These are phyloP conservation scores for Rostratula benghalensis DNA, from an alignment of 2,113 vertebrate genomes.

Conservation along the genomic window DNA sequence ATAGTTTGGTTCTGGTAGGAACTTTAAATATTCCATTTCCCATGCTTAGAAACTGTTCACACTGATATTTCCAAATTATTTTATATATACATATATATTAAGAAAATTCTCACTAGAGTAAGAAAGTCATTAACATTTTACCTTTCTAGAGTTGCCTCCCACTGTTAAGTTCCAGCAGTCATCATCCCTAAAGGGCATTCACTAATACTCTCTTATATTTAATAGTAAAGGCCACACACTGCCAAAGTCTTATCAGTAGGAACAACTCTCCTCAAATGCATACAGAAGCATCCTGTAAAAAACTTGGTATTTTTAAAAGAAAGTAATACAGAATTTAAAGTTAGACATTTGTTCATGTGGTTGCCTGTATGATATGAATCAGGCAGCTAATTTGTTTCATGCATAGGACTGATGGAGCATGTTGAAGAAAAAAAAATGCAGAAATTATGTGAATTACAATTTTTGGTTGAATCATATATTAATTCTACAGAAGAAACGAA, in stretches of 20 bases:
- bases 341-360: conserved; percentile 62
- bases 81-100: neutral
- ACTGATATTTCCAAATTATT: neutral
- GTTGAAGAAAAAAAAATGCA: conserved; percentile 54
- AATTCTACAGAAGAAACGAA: conserved; percentile 60
- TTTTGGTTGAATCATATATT: conserved; percentile 22
- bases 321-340: neutral
- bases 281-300: neutral
- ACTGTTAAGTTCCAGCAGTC: neutral
- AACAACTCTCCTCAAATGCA: neutral
- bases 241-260: neutral
- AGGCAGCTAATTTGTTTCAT: conserved; percentile 1
- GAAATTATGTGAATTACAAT: neutral
- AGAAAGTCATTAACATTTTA: neutral
- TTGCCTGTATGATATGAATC: conserved; percentile 7
- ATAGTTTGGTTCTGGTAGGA: neutral
- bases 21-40: neutral
- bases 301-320: neutral
- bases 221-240: neutral
- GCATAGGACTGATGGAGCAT: conserved; percentile 62
- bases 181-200: neutral
- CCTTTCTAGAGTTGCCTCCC: neutral
- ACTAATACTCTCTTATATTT: neutral
- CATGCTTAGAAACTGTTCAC: neutral
- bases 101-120: neutral